Conservation (phyloP, 1,140 invertebrate species). For the Parasteatoda tepidariorum region DNA sequence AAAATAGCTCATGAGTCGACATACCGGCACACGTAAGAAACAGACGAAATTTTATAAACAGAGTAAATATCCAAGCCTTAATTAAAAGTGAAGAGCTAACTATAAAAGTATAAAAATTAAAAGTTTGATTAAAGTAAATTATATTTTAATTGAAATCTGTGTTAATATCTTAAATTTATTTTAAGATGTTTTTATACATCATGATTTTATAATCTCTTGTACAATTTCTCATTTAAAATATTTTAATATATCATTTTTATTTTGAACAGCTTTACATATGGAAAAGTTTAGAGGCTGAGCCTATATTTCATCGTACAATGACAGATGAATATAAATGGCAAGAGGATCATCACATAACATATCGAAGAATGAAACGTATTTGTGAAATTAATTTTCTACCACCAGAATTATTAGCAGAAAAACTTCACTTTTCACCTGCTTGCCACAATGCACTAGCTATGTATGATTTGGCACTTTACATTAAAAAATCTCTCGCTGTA, state of each 20-base stretch:
- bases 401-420: conserved; percentile 72
- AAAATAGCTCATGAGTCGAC: too few relatives aligned
- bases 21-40: too few relatives aligned
- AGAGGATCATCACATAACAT: conserved; percentile 76
- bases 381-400: conserved; percentile 75
- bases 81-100: too few relatives aligned
- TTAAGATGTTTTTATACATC: too few relatives aligned
- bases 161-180: too few relatives aligned
- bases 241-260: neutral
- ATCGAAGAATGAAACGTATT: conserved; percentile 74
- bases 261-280: conserved; percentile 82
- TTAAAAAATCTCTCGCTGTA: conserved; percentile 73
- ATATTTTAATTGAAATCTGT: too few relatives aligned
- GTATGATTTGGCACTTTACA: conserved; percentile 77
- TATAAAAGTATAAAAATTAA: too few relatives aligned
- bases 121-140: too few relatives aligned
- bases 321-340: conserved; percentile 75
- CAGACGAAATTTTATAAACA: too few relatives aligned
- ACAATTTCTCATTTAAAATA: too few relatives aligned
- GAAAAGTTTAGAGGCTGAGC: conserved; percentile 81
- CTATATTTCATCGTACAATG: conserved; percentile 77
- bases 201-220: too few relatives aligned
- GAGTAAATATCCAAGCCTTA: too few relatives aligned
- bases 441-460: conserved; percentile 72
- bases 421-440: conserved; percentile 68